Conservation (phyloP, 2,113 vertebrate species). For the Cranoglanis bouderius region DNA sequence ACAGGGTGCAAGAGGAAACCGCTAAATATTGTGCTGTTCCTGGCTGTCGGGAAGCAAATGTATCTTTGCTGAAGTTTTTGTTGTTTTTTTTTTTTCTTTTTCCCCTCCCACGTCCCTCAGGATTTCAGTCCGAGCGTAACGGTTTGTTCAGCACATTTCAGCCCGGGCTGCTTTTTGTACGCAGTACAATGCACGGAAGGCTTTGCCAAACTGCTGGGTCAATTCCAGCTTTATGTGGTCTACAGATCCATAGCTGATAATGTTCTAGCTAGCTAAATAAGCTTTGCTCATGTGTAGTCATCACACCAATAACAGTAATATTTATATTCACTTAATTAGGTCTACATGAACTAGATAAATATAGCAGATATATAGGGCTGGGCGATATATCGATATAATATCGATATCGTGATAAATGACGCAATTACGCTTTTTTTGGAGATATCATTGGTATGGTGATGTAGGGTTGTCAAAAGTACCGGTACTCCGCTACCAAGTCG, state of each 20-base stretch:
- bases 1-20: conserved; percentile 2
- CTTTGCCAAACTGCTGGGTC: conserved; percentile 18
- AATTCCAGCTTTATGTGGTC: conserved; percentile 9
- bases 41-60: conserved; percentile 18
- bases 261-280: neutral
- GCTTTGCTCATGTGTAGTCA: neutral
- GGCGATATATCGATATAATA: no score
- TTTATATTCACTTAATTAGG: conserved; percentile 1
- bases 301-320: neutral
- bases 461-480: no score
- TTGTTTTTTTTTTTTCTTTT: no score
- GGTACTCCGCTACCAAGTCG: no score
- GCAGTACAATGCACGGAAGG: conserved; percentile 1
- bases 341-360: neutral
- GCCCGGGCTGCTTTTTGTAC: neutral
- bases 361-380: neutral
- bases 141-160: conserved; percentile 31
- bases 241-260: conserved; percentile 10
- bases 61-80: conserved; percentile 20
- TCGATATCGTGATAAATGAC: no score
- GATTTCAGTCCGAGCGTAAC: conserved; percentile 9
- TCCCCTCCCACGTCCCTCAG: neutral
- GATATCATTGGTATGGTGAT: no score
- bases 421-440: no score
- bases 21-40: conserved; percentile 8